Percentiles rank a stretch among this genome's conserved stretches.
These are phyloP conservation scores for Chondrosia reniformis DNA, from an alignment of 37 sponge, comb jelly and placozoan genomes.

Conservation along the genomic window DNA sequence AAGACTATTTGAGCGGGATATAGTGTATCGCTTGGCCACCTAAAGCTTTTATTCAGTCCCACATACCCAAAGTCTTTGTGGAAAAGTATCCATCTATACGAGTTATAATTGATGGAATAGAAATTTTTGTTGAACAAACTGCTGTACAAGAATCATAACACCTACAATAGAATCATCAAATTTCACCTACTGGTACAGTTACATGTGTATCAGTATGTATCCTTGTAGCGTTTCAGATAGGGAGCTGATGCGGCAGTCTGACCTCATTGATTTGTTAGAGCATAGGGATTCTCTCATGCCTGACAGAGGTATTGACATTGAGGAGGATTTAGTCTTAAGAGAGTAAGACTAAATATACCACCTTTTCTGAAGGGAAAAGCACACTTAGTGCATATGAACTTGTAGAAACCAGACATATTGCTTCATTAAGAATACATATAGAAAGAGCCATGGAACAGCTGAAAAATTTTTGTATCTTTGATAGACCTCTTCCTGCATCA, in stretches of 20 bases:
- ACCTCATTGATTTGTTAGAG: conserved; percentile 38
- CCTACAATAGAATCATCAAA: conserved; percentile 41
- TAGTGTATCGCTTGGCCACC: conserved; percentile 43
- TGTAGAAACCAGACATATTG: conserved; percentile 35
- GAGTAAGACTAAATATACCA: conserved; percentile 52
- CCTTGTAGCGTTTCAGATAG: conserved; percentile 47
- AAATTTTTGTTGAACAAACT: conserved; percentile 45
- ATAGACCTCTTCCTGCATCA: conserved; percentile 31
- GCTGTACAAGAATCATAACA: conserved; percentile 49
- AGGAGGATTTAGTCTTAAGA: conserved; percentile 39
- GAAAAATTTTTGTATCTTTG: conserved; percentile 56
- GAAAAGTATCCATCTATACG: conserved; percentile 33
- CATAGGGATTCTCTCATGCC: conserved; percentile 51
- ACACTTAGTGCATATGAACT: conserved; percentile 33
- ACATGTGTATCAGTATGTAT: conserved; percentile 40
- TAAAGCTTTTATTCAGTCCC: conserved; percentile 4
- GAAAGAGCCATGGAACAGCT: conserved; percentile 50
- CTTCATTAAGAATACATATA: conserved; percentile 53
- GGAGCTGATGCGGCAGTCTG: conserved; percentile 36
- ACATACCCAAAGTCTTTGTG: conserved; percentile 41
- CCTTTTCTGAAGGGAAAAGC: conserved; percentile 46
- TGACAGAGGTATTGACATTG: conserved; percentile 63
- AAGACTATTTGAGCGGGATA: conserved; percentile 28
- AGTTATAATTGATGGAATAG: conserved; percentile 31
- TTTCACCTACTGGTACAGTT: conserved; percentile 45